Conservation (phyloP, 2,113 vertebrate species). For the Coracopsis vasa region DNA sequence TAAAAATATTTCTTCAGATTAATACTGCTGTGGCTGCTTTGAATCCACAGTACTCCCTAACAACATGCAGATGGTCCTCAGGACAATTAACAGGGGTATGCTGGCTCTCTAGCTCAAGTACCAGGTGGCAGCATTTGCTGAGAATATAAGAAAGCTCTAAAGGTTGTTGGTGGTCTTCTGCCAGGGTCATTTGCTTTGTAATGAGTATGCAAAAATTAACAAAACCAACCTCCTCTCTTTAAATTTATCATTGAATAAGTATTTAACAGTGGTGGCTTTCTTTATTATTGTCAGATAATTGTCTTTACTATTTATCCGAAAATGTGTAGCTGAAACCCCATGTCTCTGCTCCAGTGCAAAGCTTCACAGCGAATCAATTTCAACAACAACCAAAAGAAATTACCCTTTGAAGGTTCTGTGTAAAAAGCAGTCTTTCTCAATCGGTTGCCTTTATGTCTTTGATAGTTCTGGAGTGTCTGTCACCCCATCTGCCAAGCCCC, state of each 20-base stretch:
- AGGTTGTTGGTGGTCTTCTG: neutral
- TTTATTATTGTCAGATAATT: neutral
- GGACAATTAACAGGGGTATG: rapidly evolving
- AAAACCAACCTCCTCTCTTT: neutral
- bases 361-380: neutral
- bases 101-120: neutral
- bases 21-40: neutral
- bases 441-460: neutral
- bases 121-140: neutral
- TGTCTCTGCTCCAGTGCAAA: neutral
- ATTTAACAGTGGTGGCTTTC: neutral
- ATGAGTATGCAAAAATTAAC: neutral
- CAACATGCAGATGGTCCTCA: neutral
- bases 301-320: neutral
- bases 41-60: neutral
- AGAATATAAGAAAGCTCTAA: neutral
- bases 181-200: neutral
- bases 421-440: neutral
- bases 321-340: neutral
- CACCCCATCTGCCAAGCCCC: neutral
- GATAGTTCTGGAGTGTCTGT: neutral
- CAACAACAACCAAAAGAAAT: neutral
- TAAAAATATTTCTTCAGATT: neutral
- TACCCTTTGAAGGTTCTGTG: neutral
- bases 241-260: neutral